phyloP scores from a whole-genome alignment of 2,113 vertebrate species.

The Cyanoliseus patagonus region DNA sequence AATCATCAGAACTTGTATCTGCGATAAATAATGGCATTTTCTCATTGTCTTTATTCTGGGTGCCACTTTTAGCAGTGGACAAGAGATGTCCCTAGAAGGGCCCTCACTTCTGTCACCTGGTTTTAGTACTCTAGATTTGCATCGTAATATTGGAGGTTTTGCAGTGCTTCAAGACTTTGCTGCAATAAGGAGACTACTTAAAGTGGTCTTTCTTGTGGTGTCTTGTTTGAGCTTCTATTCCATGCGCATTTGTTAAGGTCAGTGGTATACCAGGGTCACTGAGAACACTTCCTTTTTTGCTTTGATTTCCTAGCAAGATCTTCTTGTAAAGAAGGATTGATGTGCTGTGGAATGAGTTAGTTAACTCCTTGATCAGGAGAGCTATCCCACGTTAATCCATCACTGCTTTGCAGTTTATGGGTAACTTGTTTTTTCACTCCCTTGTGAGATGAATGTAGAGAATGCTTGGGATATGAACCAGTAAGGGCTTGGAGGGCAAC shows the following conservation, averaged over 20 bases:
- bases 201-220: neutral
- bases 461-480: neutral
- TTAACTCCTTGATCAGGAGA: neutral
- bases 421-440: neutral
- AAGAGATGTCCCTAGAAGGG: neutral
- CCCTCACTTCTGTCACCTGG: neutral
- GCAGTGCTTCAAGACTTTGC: neutral
- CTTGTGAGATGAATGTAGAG: neutral
- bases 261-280: neutral
- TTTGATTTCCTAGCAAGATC: neutral
- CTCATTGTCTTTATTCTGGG: neutral
- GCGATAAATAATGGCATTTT: neutral
- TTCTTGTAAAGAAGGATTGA: neutral
- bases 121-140: neutral
- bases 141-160: rapidly evolving
- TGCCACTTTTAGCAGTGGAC: neutral
- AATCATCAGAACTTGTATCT: neutral
- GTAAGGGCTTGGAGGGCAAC: neutral
- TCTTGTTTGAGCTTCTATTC: neutral
- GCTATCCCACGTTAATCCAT: neutral
- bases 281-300: neutral
- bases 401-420: slow-evolving; percentile 19
- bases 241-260: neutral
- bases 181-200: neutral
- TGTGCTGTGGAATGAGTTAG: neutral